Evolutionary conservation across 2,888 invertebrate species (phyloP).

Genomic region (Drosophila peninsularis): DNA sequence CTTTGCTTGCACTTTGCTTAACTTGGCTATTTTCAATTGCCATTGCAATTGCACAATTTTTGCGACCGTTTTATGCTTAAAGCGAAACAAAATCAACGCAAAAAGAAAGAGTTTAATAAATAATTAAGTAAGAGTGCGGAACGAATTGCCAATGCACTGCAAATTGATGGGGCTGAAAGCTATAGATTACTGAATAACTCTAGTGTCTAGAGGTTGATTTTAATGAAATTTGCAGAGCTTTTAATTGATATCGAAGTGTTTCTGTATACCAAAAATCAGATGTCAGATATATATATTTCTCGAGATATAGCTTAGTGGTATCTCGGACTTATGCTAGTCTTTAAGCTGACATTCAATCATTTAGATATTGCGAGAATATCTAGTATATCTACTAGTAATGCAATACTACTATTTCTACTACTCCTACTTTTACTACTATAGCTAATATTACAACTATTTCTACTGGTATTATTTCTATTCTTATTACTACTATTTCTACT

Average conservation of each 20-base stretch:
- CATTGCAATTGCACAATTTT: conserved; percentile 57
- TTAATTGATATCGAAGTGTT: neutral
- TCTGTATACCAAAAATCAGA: too few relatives aligned
- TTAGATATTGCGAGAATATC: too few relatives aligned
- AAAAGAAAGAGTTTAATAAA: neutral
- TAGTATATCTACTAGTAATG: too few relatives aligned
- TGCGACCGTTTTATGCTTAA: conserved; percentile 23
- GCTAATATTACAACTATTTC: too few relatives aligned
- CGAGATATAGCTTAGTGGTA: neutral
- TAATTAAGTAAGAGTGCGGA: too few relatives aligned
- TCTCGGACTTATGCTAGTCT: neutral
- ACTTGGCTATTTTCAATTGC: conserved; percentile 53
- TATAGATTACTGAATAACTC: neutral
- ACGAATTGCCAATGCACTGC: neutral
- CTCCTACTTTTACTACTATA: neutral
- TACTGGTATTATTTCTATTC: neutral
- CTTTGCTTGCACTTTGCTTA: conserved; percentile 59
- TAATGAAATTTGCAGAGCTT: neutral
- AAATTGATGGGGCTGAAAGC: neutral
- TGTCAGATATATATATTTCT: neutral
- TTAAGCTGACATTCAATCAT: too few relatives aligned
- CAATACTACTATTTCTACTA: neutral
- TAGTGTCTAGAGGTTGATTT: neutral
- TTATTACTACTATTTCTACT: neutral
- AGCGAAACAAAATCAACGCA: neutral